Evolutionary conservation across 2,888 invertebrate genomes (phyloP), one percentile per base, ranked within the genome.

Genomic region (Drosophila anomalata): DNA sequence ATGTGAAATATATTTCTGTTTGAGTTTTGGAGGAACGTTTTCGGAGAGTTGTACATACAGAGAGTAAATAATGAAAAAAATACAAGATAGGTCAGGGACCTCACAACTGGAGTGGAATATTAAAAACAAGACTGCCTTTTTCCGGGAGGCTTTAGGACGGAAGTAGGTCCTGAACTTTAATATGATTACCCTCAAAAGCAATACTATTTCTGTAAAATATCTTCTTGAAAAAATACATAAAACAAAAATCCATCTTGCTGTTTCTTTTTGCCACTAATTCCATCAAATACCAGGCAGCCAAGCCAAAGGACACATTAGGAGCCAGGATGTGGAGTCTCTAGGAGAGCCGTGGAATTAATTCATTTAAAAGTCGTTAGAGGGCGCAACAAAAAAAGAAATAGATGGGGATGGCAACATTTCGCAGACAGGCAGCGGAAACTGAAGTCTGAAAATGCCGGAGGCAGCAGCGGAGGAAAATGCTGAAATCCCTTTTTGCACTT

Each of bases 311-410:
- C 56, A 59, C 72, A 54, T 54, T 60, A 50, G 60, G 36, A 22
- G 60, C 42, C 51, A 60, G 54, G 55, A 55, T 50, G 44, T 39
- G 31, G 44, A n/a, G 54, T 48, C 55, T 48, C 17, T 17, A 17
- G 44, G 52, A 56, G 69, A 61, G 69, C 56, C 55, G 66, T 73
- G 73, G 69, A 87, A 87, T 85, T 87, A 87, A 87, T 87, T 85
- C 83, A 87, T 82, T 85, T 85, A 82, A 80, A 85, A 76, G 77
- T 86, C 78, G 87, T 87, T 85, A 81, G 79, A 48, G 59, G 51
- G 53, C 12, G 47, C 36, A 56, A 57, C 44, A 65, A 55, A 65
- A 47, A 60, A 54, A 33, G 17, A 17, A 56, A 14, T 55, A 9
- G 41, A 26, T 12, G 48, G 33, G 33, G 33, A 53, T 58, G 47